Evolutionary conservation across 2,113 vertebrate species (phyloP), one percentile per base, ranked within the genome.

Genomic region (Anguilla rostrata): DNA sequence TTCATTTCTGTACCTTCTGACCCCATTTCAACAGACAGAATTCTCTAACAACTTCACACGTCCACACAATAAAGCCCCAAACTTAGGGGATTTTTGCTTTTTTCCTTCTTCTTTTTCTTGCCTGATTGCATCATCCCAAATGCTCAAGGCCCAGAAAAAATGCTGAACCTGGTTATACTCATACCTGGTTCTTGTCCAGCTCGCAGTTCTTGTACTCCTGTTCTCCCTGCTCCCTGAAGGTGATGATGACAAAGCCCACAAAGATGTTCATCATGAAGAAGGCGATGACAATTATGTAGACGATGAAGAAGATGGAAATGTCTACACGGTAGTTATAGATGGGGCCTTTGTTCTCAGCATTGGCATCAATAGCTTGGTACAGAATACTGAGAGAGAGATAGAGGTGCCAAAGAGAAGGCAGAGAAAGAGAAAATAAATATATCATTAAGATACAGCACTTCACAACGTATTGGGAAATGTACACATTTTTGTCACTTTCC

Each of bases 251-350:
- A 0, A 99, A 99, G 83, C 98, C 98, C 78, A 99, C 98, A 0
- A 99, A 99, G 93, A 99, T 99, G 92, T 99, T 98, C 98, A 99
- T 99, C 98, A 99, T 99, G 95, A 99, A 99, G 95, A 99, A 99
- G 75, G 98, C 98, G 0, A 99, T 99, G 95, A 98, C 97, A 93
- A 99, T 99, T 94, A 99, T 98, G 93, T 99, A 99, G 93, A 99
- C 95, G 29, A 99, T 97, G 93, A 99, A 99, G 94, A 99, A 99
- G 90, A 98, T 96, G 81, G 98, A 98, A 90, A 98, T 98, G 91
- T 98, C 98, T 88, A 99, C 96, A 0, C 96, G 96, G 90, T 98
- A 97, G 93, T 99, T 99, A 91, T 99, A 98, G 93, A 98, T 97
- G 85, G 98, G 98, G 0, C 98, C 98, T 1, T 96, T 90, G 87